Conservation (phyloP, 2,888 invertebrate genomes). For the Dryobota labecula region DNA sequence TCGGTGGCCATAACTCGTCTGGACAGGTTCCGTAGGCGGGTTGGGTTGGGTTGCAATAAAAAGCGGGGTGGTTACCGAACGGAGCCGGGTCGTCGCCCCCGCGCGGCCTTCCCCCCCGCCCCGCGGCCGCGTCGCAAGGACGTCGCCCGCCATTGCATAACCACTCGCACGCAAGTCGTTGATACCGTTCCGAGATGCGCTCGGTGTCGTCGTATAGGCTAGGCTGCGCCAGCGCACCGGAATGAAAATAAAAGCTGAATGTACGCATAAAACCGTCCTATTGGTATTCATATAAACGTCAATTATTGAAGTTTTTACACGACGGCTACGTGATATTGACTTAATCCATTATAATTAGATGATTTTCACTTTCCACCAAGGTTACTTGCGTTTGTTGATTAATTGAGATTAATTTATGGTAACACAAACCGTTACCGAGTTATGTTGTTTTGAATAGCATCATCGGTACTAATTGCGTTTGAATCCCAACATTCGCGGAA, state of each 20-base stretch:
- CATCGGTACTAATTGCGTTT: conserved; percentile 35
- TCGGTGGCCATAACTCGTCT: conserved; percentile 77
- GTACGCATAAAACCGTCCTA: conserved; percentile 65
- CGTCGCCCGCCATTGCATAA: conserved; percentile 88
- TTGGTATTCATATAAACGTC: conserved; percentile 72
- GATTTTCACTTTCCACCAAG: conserved; percentile 67
- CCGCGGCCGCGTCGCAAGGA: conserved; percentile 81
- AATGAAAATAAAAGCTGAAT: conserved; percentile 77
- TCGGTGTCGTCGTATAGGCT: conserved; percentile 63
- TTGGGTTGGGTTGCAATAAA: conserved; percentile 76
- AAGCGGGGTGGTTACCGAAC: conserved; percentile 78
- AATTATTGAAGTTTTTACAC: conserved; percentile 67
- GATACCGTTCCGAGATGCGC: conserved; percentile 83
- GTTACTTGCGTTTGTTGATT: conserved; percentile 35
- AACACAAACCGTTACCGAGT: conserved; percentile 28
- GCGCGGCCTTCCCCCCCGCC: conserved; percentile 84
- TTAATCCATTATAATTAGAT: conserved; percentile 68
- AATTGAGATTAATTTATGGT: conserved; percentile 39
- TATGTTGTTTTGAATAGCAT: conserved; percentile 40
- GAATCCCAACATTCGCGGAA: conserved; percentile 53
- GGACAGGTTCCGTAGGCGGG: conserved; percentile 79
- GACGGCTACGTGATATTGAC: conserved; percentile 46
- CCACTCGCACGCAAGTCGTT: conserved; percentile 82
- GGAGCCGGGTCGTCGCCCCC: conserved; percentile 82
- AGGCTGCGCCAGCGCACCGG: conserved; percentile 68